Evolutionary conservation across 2,888 invertebrate species (phyloP), one percentile per base, ranked within the genome.

Genomic region (Eumacrocentrus americanus): DNA sequence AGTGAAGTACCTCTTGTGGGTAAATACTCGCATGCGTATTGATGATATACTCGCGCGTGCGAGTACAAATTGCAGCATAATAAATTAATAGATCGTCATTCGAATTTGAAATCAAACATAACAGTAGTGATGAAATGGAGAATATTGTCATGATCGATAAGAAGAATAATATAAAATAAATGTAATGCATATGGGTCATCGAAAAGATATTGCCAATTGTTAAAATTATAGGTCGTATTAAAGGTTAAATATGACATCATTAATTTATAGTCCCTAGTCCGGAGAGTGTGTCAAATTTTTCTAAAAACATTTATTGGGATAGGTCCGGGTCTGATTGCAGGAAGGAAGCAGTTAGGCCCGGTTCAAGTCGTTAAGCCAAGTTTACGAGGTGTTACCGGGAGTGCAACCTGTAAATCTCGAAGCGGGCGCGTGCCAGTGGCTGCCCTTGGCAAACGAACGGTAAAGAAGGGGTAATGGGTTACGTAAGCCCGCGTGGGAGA

Each of bases 271-370:
- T n/a, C n/a, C n/a, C n/a, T n/a, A n/a, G n/a, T n/a, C n/a, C n/a
- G n/a, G n/a, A n/a, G n/a, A n/a, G n/a, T n/a, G 4, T 37, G 37
- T 52, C 20, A 22, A 14, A 37, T 38, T 38, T 14, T 37, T 38
- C 14, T n/a, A 29, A 34, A 23, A 54, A 18, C 20, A 51, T 60
- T 51, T 44, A 5, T 44, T 58, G 69, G 66, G 76, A 69, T 74
- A 79, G 78, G 78, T 79, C 77, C 74, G 76, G 79, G 73, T 78
- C 73, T 77, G 79, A 79, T 78, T 79, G 77, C 78, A 80, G 80
- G 80, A 79, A 81, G 80, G 80, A 80, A 80, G 76, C 80, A 79
- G 79, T 81, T 80, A 80, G 80, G 80, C 79, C 76, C 77, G 79
- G 77, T 79, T 78, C 73, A 76, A 80, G 80, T 80, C 80, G 80